phyloP scores from a whole-genome alignment of 2,113 vertebrate species.

The Fulica atra region DNA sequence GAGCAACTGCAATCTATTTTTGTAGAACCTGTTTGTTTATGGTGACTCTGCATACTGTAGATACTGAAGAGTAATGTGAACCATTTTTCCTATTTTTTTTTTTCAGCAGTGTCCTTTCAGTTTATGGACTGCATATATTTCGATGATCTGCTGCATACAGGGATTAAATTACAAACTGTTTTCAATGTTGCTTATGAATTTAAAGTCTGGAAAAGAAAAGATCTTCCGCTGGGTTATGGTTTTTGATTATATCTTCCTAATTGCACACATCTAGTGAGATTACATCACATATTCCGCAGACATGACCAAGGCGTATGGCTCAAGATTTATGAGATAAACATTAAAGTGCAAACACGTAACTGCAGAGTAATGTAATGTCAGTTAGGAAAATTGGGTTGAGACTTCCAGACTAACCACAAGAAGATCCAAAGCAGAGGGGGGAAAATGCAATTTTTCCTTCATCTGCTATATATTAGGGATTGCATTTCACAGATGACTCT shows the following conservation, averaged over 20 bases:
- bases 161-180: constrained; percentile 23
- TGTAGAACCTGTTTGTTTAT: not conserved
- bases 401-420: not conserved
- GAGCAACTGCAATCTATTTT: not conserved
- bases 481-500: not conserved
- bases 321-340: constrained; percentile 68
- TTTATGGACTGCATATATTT: not conserved
- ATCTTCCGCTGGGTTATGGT: constrained; percentile 10
- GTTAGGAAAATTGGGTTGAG: constrained; percentile 29
- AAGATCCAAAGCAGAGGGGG: not conserved
- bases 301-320: constrained; percentile 52
- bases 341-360: constrained; percentile 31
- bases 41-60: not conserved
- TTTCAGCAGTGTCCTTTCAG: not conserved
- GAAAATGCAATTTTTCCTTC: not conserved
- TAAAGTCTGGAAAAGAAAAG: constrained; percentile 21
- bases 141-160: not conserved
- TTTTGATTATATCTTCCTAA: constrained; percentile 71
- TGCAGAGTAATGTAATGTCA: constrained; percentile 30
- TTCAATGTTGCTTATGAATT: not conserved
- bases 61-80: not conserved
- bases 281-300: constrained; percentile 71
- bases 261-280: constrained; percentile 61
- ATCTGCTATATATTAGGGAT: not conserved
- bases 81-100: not conserved